Percentiles rank a stretch among this genome's conserved stretches.
Conservation (phyloP, 2,888 invertebrate genomes). For the Cephus sareptanus region DNA sequence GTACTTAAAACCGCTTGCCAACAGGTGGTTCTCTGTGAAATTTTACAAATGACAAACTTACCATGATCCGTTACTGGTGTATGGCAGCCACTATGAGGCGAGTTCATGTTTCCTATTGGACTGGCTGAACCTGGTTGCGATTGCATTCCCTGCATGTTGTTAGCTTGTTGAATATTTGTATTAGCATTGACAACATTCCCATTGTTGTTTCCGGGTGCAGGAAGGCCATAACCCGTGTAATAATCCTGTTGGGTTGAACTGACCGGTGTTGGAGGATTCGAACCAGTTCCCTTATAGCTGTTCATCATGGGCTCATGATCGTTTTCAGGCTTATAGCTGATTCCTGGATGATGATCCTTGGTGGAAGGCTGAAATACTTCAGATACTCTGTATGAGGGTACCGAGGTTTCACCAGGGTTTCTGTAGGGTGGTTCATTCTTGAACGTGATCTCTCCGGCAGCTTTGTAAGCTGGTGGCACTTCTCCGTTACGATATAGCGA, state of each 20-base stretch:
- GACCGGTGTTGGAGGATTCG: conserved; percentile 4
- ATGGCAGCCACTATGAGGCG: conserved; percentile 53
- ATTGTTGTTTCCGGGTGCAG: conserved; percentile 32
- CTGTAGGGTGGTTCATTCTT: conserved; percentile 55
- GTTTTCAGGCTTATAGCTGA: conserved; percentile 40
- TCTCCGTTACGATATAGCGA: conserved; percentile 59
- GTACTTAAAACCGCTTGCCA: neutral
- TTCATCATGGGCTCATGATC: conserved; percentile 40
- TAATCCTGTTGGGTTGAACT: conserved; percentile 44
- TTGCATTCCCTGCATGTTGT: conserved; percentile 45
- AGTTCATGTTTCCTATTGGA: conserved; percentile 45
- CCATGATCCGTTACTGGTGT: conserved; percentile 57
- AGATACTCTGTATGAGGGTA: conserved; percentile 21
- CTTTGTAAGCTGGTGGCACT: conserved; percentile 22
- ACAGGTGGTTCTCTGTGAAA: neutral
- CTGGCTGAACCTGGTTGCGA: conserved; percentile 48
- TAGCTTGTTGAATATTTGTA: conserved; percentile 31
- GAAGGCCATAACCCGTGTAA: conserved; percentile 53
- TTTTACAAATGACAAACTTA: conserved; percentile 31
- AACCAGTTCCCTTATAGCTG: conserved; percentile 33
- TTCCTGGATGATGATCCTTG: conserved; percentile 52
- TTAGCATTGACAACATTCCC: conserved; percentile 41
- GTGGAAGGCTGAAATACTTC: conserved; percentile 42
- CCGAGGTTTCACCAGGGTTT: conserved; percentile 23
- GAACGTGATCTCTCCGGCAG: conserved; percentile 37